Evolutionary conservation across 2,113 vertebrate species (phyloP), one percentile per base, ranked within the genome.

Genomic region (Triplophysa rosa): DNA sequence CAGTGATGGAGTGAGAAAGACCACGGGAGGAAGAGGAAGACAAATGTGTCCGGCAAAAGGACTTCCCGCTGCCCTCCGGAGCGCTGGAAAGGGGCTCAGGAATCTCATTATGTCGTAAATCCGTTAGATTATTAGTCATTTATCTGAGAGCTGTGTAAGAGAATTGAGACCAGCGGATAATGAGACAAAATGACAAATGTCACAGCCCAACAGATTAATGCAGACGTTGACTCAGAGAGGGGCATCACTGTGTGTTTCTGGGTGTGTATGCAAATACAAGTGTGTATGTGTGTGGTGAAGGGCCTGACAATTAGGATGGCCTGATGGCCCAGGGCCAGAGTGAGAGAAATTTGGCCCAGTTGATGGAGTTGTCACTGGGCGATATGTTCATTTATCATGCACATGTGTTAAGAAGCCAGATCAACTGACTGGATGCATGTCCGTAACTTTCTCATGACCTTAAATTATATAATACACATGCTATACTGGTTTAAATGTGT

Each of bases 51-150:
- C 56, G 37, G 40, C 56, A 56, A 24, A 8, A 65, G 75, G 59
- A 59, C 47, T 64, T 40, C 67, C 75, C 26, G 13, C 81, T 85
- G 86, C 87, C 85, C 87, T 92, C 85, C 70, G 83, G 69, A 86
- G 82, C 80, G 59, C 66, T 67, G 23, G 19, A 65, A 58, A 58
- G 72, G 26, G 16, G 70, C 72, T 56, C 23, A 45, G 77, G 76
- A 82, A 40, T 68, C 66, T 59, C 77, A 84, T 86, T 86, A 86
- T 65, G 64, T 78, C 14, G 62, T 81, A 61, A 85, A 83, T 78
- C 81, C 42, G 54, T 74, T 65, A 77, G 78, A 80, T 82, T 80
- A 87, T 85, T 75, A 80, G 40, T 85, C 67, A 85, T 72, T 76
- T 80, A 69, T 80, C 76, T 78, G 81, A 59, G 26, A 59, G 69